These are phyloP conservation scores for Amphipoea oculea DNA, from an alignment of 2,888 invertebrate species.

Conservation along the genomic window DNA sequence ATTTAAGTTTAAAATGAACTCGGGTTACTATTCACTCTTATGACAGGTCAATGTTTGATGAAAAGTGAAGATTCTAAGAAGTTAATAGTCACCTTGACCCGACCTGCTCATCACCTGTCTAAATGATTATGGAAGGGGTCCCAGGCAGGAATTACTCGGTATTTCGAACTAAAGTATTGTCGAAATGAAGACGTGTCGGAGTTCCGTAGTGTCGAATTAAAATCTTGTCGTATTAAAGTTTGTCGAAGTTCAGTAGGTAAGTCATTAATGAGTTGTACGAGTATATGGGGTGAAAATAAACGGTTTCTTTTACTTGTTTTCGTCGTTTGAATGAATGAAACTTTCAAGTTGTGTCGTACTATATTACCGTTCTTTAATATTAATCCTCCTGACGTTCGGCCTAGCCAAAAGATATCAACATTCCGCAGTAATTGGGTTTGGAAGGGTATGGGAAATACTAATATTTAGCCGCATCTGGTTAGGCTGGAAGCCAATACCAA, in stretches of 20 bases:
- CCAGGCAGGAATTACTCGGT: too few relatives aligned
- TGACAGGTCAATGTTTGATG: not conserved
- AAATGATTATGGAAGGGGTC: not conserved
- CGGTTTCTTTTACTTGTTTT: not conserved
- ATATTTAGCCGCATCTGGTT: constrained; percentile 15
- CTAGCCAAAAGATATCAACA: constrained; percentile 14
- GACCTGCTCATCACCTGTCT: not conserved
- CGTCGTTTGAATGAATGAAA: not conserved
- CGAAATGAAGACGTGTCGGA: too few relatives aligned
- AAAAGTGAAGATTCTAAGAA: not conserved
- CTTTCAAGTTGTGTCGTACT: constrained; percentile 1
- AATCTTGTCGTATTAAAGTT: too few relatives aligned
- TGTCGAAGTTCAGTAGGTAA: too few relatives aligned
- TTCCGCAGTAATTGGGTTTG: constrained; percentile 39
- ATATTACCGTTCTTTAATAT: constrained; percentile 12
- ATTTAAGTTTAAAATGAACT: not conserved
- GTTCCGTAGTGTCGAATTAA: too few relatives aligned
- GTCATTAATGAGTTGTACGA: not conserved
- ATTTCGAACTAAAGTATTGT: too few relatives aligned
- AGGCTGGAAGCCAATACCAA: not conserved
- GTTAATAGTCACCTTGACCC: too few relatives aligned
- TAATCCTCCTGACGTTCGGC: constrained; percentile 12
- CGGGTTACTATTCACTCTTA: not conserved
- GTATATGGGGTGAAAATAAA: not conserved
- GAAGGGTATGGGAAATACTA: constrained; percentile 26